Percentiles rank a stretch among this genome's conserved stretches.
Evolutionary conservation across 1,140 invertebrate genomes (phyloP).

Genomic region (Artemia franciscana): DNA sequence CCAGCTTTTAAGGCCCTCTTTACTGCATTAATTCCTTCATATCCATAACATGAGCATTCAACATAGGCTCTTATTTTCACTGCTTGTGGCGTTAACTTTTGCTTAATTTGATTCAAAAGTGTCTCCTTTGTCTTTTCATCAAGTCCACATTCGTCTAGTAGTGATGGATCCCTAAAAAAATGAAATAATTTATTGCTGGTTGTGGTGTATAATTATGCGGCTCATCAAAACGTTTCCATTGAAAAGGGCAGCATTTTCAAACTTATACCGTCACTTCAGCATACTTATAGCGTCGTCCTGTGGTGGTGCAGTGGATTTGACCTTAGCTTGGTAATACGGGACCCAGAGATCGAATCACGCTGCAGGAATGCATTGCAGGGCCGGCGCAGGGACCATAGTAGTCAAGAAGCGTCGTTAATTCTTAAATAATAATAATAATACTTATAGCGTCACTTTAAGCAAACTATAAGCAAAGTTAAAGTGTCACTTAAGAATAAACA

Average conservation of each 20-base stretch:
- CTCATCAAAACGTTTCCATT: conserved; percentile 1
- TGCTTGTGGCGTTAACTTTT: conserved; percentile 88
- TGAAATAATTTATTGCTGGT: conserved; percentile 17
- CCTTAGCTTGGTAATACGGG: too few species aligned
- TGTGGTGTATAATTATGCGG: neutral
- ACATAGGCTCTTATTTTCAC: conserved; percentile 95
- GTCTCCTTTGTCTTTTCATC: conserved; percentile 80
- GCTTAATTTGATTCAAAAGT: conserved; percentile 77
- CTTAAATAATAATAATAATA: too few species aligned
- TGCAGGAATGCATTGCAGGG: too few species aligned
- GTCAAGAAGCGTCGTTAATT: too few species aligned
- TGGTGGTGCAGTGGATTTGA: too few species aligned
- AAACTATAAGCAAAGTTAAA: too few species aligned
- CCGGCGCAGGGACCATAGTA: too few species aligned
- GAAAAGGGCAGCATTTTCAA: too few species aligned
- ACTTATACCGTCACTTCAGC: neutral
- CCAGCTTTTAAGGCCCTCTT: conserved; percentile 79
- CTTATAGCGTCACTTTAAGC: too few species aligned
- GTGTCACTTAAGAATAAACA: too few species aligned
- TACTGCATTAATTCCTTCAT: conserved; percentile 97
- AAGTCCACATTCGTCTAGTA: conserved; percentile 86
- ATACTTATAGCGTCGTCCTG: too few species aligned
- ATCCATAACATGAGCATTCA: conserved; percentile 93
- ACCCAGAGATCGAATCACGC: too few species aligned
- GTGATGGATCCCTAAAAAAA: conserved; percentile 51